Base-by-base conservation (phyloP, 2,888 invertebrate genomes). In the Heliconius aoede region DNA sequence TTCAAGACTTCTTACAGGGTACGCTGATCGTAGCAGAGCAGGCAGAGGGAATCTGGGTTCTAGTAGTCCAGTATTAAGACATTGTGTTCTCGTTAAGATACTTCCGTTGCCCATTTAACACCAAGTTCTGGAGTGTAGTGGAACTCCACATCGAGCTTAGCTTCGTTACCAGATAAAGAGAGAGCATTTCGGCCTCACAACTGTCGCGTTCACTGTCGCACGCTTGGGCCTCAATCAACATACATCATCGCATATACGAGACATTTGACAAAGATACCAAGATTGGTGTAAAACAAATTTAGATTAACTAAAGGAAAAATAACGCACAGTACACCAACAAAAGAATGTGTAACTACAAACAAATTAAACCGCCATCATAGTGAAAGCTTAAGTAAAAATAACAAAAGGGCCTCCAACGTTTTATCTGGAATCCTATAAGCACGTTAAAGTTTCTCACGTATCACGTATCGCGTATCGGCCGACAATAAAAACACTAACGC, bases 401-500 rank as follows among this genome's bases (percentile, higher is more conserved):
- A 32, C 64, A 30, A 76, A 55, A 58, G 46, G 51, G 61, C 67
- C 36, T 26, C 64, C 40, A 30, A 11, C 64, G 46, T 40, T 73
- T 76, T 68, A 73, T 76, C 73, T 68, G 36, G 21, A 51, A 76
- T 62, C 73, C 73, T 73, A 76, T 76, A 73, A 73, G 73, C 73
- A 73, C 55, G 73, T 51, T 69, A 73, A 76, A 76, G 68, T 73
- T 73, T 69, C 76, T 73, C 76, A 73, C 76, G 76, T 76, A 72
- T 73, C 76, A 73, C 76, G 76, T 76, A 72, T 55, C 55, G 55
- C 36, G 36, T 36, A 36, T 36, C 36, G 40, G 74, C 76, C 65
- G 76, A 73, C 76, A 73, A 73, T 76, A 76, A 73, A 76, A 73
- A 69, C 73, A 58, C 71, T 65, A 72, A 64, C 79, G 82, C 74